These are phyloP conservation scores for Iphiclides podalirius DNA, from an alignment of 2,888 invertebrate species.

Conservation along the genomic window DNA sequence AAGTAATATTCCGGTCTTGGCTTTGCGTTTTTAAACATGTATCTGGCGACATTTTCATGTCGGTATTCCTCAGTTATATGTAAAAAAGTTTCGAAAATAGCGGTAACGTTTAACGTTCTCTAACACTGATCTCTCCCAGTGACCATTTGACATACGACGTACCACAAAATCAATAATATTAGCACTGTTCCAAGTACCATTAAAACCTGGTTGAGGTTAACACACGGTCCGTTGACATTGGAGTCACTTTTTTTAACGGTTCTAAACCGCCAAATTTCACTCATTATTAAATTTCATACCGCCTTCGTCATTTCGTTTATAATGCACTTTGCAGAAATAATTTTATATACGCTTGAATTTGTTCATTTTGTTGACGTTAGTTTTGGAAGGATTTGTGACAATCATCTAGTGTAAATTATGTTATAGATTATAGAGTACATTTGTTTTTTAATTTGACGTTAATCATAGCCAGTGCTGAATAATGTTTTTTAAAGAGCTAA, in stretches of 20 bases:
- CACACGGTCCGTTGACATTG: conserved; percentile 37
- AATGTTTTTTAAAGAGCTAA: too few relatives aligned
- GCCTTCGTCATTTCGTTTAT: conserved; percentile 3
- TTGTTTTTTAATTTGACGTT: not conserved
- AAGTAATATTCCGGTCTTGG: too few relatives aligned
- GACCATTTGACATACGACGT: conserved; percentile 59
- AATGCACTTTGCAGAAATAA: not conserved
- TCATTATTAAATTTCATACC: conserved; percentile 13
- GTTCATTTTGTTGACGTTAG: conserved; percentile 4
- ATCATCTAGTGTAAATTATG: not conserved
- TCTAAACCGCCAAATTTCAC: conserved; percentile 17
- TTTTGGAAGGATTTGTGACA: not conserved
- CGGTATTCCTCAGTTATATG: too few relatives aligned
- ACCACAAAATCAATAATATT: conserved; percentile 52
- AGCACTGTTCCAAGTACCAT: conserved; percentile 59
- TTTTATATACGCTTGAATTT: conserved; percentile 6
- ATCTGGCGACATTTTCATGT: too few relatives aligned
- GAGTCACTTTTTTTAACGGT: conserved; percentile 6
- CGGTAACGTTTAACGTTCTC: too few relatives aligned
- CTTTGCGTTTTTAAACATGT: too few relatives aligned
- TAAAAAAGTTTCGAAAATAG: too few relatives aligned
- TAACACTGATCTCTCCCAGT: too few relatives aligned
- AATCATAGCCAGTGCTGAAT: too few relatives aligned
- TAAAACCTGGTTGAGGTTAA: conserved; percentile 58
- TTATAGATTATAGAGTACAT: not conserved